Base-by-base conservation (phyloP, 2,888 invertebrate species). In the Nomada flava region DNA sequence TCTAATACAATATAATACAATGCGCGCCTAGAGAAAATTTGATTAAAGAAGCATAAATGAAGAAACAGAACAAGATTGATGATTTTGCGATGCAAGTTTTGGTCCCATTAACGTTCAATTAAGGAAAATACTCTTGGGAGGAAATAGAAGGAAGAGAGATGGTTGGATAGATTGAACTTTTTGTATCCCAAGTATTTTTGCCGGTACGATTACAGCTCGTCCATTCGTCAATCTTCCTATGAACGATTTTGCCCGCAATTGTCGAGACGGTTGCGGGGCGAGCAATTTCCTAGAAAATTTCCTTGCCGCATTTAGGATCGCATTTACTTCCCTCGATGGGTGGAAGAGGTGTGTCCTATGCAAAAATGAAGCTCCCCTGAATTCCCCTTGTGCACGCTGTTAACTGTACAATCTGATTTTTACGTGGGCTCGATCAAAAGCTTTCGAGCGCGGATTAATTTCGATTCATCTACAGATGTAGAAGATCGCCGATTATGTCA, bases 231-330 rank as follows among this genome's bases (percentile, higher is more conserved):
- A 85, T 85, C 77, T 75, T 70, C 68, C 68, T 70, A 60, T 71
- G 72, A 84, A 85, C 81, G 76, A 85, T 81, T 79, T 68, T 63
- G 69, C 74, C 72, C 72, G 80, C 74, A 79, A 87, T 85, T 78
- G 85, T 88, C 81, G 83, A 73, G 65, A 69, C 74, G 80, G 65
- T 69, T 63, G 73, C 53, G 57, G 69, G 67, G 69, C 80, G 82
- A 85, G 84, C 82, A 89, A 90, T 88, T 89, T 87, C 86, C 87
- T 79, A 60, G 81, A 74, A 88, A 90, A 86, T 84, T 85, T 86
- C 79, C 76, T 84, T 76, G 79, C 76, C 76, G 68, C 75, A 76
- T 76, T 76, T 76, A 79, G 59, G 69, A 79, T 76, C 81, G 69
- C 64, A 76, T 80, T 82, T 76, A 52, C 79, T n/a, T 63, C 36